Evolutionary conservation across 2,797 vertebrate genomes (phyloP).

Genomic region (Hylomyscus alleni): DNA sequence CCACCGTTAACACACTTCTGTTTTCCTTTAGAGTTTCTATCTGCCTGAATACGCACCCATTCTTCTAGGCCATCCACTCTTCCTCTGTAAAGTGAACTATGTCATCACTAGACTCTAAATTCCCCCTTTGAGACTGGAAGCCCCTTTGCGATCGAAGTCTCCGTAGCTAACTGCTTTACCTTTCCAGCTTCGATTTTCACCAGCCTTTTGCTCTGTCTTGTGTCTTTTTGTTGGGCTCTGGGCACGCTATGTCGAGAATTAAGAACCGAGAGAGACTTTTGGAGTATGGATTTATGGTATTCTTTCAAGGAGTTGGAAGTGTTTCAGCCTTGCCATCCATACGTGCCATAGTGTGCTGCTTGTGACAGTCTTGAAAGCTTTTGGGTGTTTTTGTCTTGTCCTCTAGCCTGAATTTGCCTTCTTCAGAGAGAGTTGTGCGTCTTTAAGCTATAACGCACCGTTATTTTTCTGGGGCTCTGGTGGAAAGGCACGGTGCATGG

Average conservation of each 20-base stretch:
- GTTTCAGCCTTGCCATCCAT: not conserved
- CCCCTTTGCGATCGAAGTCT: not conserved
- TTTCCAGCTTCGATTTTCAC: not conserved
- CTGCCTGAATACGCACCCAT: not conserved
- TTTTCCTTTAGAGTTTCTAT: not conserved
- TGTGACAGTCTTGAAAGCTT: not conserved
- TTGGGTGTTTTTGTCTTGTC: not conserved
- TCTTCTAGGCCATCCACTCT: not conserved
- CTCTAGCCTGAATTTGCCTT: not conserved
- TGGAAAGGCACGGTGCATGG: not conserved
- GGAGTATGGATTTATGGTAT: not conserved
- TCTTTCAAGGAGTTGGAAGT: not conserved
- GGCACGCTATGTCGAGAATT: not conserved
- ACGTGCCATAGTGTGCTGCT: not conserved
- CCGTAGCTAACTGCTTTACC: not conserved
- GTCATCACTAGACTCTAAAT: not conserved
- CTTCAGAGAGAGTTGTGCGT: not conserved
- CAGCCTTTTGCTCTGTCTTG: not conserved
- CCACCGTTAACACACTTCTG: not conserved
- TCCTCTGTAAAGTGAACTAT: not conserved
- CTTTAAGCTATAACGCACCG: not conserved
- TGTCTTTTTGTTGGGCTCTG: not conserved
- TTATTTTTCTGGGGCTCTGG: not conserved
- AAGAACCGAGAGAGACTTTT: not conserved
- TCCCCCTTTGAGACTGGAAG: not conserved